Evolutionary conservation across 2,888 invertebrate genomes (phyloP), one percentile per base, ranked within the genome.

Genomic region (Nowickia ferox): DNA sequence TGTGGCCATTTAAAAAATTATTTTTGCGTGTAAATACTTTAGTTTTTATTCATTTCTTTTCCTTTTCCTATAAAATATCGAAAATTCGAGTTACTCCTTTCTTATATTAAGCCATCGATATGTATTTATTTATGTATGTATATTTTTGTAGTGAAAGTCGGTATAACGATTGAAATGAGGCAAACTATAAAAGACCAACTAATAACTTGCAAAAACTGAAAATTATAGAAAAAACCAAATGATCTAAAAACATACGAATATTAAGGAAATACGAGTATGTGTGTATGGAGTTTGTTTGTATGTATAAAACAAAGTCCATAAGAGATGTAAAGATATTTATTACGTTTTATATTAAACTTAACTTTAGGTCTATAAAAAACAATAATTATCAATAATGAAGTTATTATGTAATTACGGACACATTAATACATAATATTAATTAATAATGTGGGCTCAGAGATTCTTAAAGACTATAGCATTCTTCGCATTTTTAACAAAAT

Each of bases 61-160:
- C n/a, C n/a, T n/a, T n/a, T n/a, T n/a, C n/a, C n/a, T n/a, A n/a
- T n/a, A n/a, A n/a, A n/a, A n/a, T n/a, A n/a, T n/a, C n/a, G n/a
- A n/a, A n/a, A n/a, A n/a, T n/a, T n/a, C n/a, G n/a, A n/a, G n/a
- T n/a, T n/a, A n/a, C n/a, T n/a, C n/a, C n/a, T n/a, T n/a, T n/a
- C n/a, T n/a, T n/a, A n/a, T n/a, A n/a, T n/a, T n/a, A n/a, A n/a
- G n/a, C n/a, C n/a, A n/a, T n/a, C n/a, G n/a, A n/a, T 68, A 19
- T n/a, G 6, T 40, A 17, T 51, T 1, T 40, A 48, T 74, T 53
- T 15, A 48, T 30, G 19, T 57, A 30, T 30, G 15, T 57, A 38
- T 38, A 30, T 2, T 38, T 57, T 57, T 76, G 55, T 19, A 74
- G 85, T 65, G 85, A 85, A 82, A 85, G 85, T 82, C 17, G 19